phyloP scores from a whole-genome alignment of 2,113 vertebrate genomes.

The Pholis gunnellus region DNA sequence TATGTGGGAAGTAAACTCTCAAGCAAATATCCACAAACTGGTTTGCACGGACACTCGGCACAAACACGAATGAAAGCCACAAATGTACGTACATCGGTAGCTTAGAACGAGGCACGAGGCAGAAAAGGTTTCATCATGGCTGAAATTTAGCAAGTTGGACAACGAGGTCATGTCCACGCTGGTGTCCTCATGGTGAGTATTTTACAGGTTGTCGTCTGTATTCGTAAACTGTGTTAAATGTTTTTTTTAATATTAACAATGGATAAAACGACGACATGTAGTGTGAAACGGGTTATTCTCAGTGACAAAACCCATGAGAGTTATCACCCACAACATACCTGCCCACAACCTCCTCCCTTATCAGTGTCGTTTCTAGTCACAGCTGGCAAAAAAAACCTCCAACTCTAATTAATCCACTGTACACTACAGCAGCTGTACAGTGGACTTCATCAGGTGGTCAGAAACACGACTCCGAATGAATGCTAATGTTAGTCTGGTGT shows the following conservation, averaged over 20 bases:
- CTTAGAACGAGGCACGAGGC: not conserved
- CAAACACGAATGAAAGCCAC: conserved; percentile 4
- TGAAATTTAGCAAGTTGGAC: not conserved
- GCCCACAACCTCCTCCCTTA: too few species aligned
- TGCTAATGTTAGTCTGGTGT: not conserved
- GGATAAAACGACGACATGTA: not conserved
- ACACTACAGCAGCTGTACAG: too few species aligned
- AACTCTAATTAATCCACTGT: too few species aligned
- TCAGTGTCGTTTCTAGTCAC: too few species aligned
- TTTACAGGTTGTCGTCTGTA: not conserved
- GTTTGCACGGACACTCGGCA: conserved; percentile 13
- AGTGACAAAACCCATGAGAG: not conserved
- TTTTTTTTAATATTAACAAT: too few species aligned
- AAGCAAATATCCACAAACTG: conserved; percentile 39
- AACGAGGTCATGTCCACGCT: not conserved
- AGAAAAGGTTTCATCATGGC: not conserved
- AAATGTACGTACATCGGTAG: not conserved
- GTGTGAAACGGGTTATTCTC: not conserved
- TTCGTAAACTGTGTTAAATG: too few species aligned
- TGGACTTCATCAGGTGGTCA: not conserved
- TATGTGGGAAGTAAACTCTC: conserved; percentile 62
- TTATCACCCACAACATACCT: too few species aligned
- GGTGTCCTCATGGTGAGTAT: not conserved
- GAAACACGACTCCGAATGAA: not conserved
- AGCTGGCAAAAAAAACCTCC: too few species aligned